phyloP scores from a whole-genome alignment of 1,140 invertebrate species.

The Neotoxoptera formosana region DNA sequence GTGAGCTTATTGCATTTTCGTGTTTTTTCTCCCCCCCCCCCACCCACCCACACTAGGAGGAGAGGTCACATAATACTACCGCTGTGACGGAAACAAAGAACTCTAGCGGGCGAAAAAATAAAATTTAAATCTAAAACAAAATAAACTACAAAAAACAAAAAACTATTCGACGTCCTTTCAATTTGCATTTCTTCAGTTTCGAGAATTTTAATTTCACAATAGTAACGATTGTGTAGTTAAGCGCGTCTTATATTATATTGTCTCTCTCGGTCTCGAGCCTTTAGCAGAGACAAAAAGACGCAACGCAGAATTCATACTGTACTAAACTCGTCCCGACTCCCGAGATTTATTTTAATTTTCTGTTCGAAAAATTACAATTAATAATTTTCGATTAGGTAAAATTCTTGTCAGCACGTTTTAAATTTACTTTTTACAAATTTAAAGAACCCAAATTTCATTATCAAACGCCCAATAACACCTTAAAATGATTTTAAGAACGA shows the following conservation, averaged over 20 bases:
- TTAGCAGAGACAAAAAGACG: not conserved
- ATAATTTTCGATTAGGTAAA: no score
- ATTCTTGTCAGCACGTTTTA: no score
- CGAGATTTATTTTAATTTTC: not conserved
- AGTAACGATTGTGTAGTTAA: not conserved
- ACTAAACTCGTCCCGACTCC: no score
- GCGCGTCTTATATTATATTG: not conserved
- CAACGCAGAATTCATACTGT: not conserved
- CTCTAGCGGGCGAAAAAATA: not conserved
- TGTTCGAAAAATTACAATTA: no score
- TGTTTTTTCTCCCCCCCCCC: not conserved
- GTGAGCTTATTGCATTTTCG: not conserved
- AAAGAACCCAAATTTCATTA: no score
- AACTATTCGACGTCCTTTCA: not conserved
- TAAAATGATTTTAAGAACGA: no score
- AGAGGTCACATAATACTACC: not conserved
- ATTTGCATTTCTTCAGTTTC: not conserved
- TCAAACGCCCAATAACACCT: no score
- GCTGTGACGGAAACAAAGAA: not conserved
- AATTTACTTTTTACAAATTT: no score
- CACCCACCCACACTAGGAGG: not conserved
- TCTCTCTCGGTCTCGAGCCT: not conserved
- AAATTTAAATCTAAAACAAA: not conserved
- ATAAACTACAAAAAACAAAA: not conserved
- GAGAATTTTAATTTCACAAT: not conserved